A percentile compares a stretch with the other conserved stretches of the same genome.
Evolutionary conservation across 1,140 invertebrate species (phyloP).

Genomic region (Halesus radiatus): DNA sequence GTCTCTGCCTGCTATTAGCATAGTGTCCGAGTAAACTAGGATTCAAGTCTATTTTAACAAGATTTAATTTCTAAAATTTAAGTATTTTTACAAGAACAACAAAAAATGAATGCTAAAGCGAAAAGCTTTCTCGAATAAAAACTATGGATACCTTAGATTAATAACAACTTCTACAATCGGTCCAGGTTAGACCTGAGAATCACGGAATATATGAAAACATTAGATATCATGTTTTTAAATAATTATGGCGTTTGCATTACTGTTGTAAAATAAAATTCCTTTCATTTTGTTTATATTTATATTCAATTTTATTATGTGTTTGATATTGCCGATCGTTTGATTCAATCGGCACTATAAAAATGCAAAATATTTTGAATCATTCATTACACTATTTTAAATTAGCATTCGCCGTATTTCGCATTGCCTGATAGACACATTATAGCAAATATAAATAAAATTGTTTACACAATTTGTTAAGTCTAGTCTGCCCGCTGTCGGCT

Average conservation of each 20-base stretch:
- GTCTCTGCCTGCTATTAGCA: too few species aligned
- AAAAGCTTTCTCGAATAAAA: too few species aligned
- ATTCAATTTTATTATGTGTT: slow-evolving; percentile 31
- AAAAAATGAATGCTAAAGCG: too few species aligned
- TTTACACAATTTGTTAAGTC: not conserved
- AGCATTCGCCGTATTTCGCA: slow-evolving; percentile 1
- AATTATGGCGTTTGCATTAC: not conserved
- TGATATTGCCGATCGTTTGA: not conserved
- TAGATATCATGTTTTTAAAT: slow-evolving; percentile 11
- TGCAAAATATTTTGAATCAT: slow-evolving; percentile 25
- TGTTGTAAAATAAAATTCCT: slow-evolving; percentile 18
- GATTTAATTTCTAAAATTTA: too few species aligned
- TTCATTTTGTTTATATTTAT: slow-evolving; percentile 28
- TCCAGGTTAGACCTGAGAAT: not conserved
- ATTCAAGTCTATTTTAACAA: too few species aligned
- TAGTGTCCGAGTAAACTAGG: too few species aligned
- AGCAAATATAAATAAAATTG: slow-evolving; percentile 21
- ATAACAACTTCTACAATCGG: too few species aligned
- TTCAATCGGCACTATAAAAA: not conserved
- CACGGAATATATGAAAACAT: slow-evolving; percentile 4
- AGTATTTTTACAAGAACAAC: too few species aligned
- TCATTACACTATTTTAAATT: slow-evolving; percentile 7
- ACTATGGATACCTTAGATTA: too few species aligned
- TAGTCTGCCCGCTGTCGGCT: too few species aligned
- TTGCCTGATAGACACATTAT: not conserved